These are phyloP conservation scores for Rhinoderma darwinii DNA, from an alignment of 2,113 vertebrate genomes.

Conservation along the genomic window DNA sequence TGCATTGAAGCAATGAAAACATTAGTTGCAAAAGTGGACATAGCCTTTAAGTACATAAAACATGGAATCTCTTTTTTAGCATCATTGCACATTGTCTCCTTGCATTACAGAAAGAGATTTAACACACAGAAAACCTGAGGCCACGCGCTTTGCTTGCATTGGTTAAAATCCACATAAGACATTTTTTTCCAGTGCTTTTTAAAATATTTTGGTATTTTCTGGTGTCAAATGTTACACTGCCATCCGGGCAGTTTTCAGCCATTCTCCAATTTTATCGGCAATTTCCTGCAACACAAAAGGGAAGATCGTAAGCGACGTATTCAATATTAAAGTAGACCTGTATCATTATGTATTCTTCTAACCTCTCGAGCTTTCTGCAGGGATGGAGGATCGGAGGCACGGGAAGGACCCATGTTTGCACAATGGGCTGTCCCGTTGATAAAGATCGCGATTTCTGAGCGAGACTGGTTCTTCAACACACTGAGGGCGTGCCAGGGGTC, in stretches of 20 bases:
- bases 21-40: background rate
- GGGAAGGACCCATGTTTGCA: conserved; percentile 69
- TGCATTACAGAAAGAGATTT: background rate
- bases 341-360: background rate
- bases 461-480: conserved; percentile 64
- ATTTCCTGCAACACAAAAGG: conserved; percentile 66
- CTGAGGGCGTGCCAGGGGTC: conserved; percentile 77
- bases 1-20: background rate
- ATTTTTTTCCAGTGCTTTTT: background rate
- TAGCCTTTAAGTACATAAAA: background rate
- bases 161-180: background rate
- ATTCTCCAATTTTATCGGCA: conserved; percentile 66
- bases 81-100: conserved; percentile 14
- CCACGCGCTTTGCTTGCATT: background rate
- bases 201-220: background rate
- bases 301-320: background rate
- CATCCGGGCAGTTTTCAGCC: conserved; percentile 69
- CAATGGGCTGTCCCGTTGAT: conserved; percentile 76
- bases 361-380: conserved; percentile 72
- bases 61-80: background rate
- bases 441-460: conserved; percentile 64
- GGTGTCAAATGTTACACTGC: background rate
- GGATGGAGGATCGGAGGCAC: conserved; percentile 62
- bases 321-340: background rate
- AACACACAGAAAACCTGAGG: background rate